phyloP scores from a whole-genome alignment of 2,797 vertebrate genomes.

The Mormyrus hasselquistii region DNA sequence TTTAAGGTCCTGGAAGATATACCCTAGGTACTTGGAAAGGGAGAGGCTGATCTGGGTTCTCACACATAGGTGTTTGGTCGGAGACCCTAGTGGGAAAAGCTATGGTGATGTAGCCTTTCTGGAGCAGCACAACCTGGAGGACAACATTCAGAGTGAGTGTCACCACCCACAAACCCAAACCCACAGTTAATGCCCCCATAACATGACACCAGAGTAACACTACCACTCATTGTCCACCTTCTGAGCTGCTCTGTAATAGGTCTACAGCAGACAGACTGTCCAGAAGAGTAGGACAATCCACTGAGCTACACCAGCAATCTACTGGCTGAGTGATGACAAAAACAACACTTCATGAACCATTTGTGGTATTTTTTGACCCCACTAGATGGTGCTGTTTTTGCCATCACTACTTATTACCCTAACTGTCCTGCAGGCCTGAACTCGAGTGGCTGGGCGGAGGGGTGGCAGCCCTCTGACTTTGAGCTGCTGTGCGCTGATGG shows the following conservation, averaged over 20 bases:
- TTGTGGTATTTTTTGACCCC: background rate
- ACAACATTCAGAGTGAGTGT: constrained; percentile 73
- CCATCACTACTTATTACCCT: background rate
- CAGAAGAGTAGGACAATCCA: background rate
- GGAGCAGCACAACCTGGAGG: constrained; percentile 75
- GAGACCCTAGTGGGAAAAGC: constrained; percentile 76
- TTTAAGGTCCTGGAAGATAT: background rate
- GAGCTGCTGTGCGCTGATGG: constrained; percentile 74
- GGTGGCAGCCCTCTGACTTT: constrained; percentile 61
- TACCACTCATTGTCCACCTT: background rate
- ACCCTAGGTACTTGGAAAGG: background rate
- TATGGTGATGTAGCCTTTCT: constrained; percentile 84
- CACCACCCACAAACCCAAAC: background rate
- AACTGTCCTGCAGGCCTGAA: constrained; percentile 57
- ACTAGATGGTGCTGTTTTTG: background rate
- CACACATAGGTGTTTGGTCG: constrained; percentile 71
- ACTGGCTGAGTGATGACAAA: background rate
- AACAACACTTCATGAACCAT: background rate
- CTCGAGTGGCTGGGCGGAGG: constrained; percentile 68
- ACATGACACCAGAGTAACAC: background rate
- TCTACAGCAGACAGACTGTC: background rate
- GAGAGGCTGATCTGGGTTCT: background rate
- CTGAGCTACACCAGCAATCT: background rate
- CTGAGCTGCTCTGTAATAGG: background rate
- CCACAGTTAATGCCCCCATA: background rate